phyloP scores from a whole-genome alignment of 2,797 vertebrate genomes.

The Pelodytes ibericus region DNA sequence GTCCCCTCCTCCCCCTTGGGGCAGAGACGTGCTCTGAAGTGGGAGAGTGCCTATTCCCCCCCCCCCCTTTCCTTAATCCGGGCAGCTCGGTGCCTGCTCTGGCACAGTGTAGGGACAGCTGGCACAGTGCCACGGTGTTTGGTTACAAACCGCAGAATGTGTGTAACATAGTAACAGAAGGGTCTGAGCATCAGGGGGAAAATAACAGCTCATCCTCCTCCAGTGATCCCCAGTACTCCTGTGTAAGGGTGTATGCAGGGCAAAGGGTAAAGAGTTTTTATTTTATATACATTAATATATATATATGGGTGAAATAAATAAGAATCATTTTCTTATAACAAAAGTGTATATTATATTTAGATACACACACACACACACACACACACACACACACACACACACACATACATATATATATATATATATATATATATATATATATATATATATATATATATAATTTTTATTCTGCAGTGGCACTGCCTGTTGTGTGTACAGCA shows the following conservation, averaged over 20 bases:
- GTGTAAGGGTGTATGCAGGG: rapidly evolving
- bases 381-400: too few species aligned
- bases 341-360: too few species aligned
- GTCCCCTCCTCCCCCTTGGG: slow-evolving; percentile 47
- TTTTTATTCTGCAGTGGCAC: not conserved
- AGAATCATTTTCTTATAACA: too few species aligned
- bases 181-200: slow-evolving; percentile 13
- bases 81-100: slow-evolving; percentile 31
- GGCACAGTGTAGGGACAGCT: slow-evolving; percentile 32
- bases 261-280: too few species aligned
- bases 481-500: not conserved
- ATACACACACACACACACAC: too few species aligned
- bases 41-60: slow-evolving; percentile 19
- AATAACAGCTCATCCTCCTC: not conserved
- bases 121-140: not conserved
- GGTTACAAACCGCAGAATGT: slow-evolving; percentile 24
- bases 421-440: too few species aligned
- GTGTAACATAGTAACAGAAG: slow-evolving; percentile 11
- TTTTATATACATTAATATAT: too few species aligned
- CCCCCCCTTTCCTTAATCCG: slow-evolving; percentile 24
- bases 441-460: too few species aligned
- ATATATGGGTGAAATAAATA: too few species aligned
- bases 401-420: too few species aligned
- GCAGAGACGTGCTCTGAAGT: slow-evolving; percentile 45
- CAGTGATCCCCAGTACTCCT: not conserved